A percentile compares a stretch with the other conserved stretches of the same genome.
phyloP scores from a whole-genome alignment of 2,888 invertebrate genomes.

The Eupithecia subfuscata region DNA sequence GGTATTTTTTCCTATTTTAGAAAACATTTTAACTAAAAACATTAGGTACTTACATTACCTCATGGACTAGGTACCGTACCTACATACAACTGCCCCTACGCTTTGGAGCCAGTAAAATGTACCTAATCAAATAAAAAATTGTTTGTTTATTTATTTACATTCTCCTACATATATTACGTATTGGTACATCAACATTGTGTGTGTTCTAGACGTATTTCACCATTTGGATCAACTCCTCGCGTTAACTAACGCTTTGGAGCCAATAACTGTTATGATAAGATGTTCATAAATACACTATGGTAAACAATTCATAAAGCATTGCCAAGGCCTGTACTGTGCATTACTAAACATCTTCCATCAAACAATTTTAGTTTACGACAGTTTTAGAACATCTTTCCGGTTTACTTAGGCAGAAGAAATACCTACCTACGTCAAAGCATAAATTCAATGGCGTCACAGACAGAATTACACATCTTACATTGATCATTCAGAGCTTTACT shows the following conservation, averaged over 20 bases:
- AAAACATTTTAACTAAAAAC: not conserved
- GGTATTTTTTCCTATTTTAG: not conserved
- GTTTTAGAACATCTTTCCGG: conserved; percentile 28
- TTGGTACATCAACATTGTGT: too few species aligned
- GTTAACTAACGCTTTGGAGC: not conserved
- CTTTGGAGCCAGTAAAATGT: too few species aligned
- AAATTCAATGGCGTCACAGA: conserved; percentile 39
- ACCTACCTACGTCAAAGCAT: conserved; percentile 45
- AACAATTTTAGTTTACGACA: conserved; percentile 35
- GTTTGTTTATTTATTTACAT: too few species aligned
- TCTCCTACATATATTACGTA: too few species aligned
- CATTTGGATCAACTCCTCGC: too few species aligned
- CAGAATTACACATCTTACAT: conserved; percentile 37
- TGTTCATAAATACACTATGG: not conserved
- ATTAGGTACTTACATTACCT: too few species aligned
- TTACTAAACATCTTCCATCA: conserved; percentile 35
- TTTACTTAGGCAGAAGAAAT: conserved; percentile 32
- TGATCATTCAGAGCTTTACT: not conserved
- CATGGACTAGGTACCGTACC: too few species aligned
- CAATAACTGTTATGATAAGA: not conserved
- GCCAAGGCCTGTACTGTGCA: conserved; percentile 36
- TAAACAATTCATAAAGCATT: conserved; percentile 32
- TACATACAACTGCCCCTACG: not conserved
- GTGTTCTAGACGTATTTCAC: too few species aligned
- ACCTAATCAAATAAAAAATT: too few species aligned